Conservation (phyloP, 2,113 vertebrate species). For the Mormyrus lacerda region DNA sequence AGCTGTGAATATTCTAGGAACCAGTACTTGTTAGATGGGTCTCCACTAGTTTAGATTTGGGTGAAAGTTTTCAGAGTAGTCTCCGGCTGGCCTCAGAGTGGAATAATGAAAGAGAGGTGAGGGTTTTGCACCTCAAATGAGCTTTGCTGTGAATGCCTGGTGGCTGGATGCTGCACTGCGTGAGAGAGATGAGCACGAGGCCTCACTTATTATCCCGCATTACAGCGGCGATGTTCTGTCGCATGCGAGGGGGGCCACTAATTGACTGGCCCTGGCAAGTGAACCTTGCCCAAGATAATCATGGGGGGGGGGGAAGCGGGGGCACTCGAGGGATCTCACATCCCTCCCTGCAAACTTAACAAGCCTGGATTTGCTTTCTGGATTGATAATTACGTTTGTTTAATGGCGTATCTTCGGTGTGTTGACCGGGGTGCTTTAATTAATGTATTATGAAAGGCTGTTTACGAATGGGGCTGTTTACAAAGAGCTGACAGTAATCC, state of each 20-base stretch:
- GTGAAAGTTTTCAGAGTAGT: not conserved
- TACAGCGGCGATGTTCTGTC: constrained; percentile 12
- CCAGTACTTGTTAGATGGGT: not conserved
- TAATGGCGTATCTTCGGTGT: constrained; percentile 28
- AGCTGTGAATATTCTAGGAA: not conserved
- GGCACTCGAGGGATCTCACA: constrained; percentile 18
- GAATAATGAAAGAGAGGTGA: not conserved
- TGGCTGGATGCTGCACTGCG: not conserved
- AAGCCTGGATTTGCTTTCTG: constrained; percentile 34
- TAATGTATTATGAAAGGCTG: constrained; percentile 42
- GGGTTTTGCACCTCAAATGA: constrained; percentile 8
- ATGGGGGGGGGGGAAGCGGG: constrained; percentile 17
- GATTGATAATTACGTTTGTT: constrained; percentile 42
- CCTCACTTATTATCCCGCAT: constrained; percentile 31
- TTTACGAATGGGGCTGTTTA: constrained; percentile 41
- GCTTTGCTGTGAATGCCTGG: constrained; percentile 1
- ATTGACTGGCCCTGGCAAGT: constrained; percentile 33
- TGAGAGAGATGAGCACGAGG: constrained; percentile 30
- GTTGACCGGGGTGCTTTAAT: constrained; percentile 42
- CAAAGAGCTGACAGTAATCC: constrained; percentile 27
- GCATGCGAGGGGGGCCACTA: constrained; percentile 25
- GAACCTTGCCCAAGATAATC: constrained; percentile 39
- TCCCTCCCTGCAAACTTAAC: constrained; percentile 28
- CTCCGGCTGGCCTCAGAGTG: not conserved
- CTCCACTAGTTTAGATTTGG: not conserved